A percentile compares a stretch with the other conserved stretches of the same genome.
These are phyloP conservation scores for Serripes groenlandicus DNA, from an alignment of 2,888 invertebrate genomes.

Conservation along the genomic window DNA sequence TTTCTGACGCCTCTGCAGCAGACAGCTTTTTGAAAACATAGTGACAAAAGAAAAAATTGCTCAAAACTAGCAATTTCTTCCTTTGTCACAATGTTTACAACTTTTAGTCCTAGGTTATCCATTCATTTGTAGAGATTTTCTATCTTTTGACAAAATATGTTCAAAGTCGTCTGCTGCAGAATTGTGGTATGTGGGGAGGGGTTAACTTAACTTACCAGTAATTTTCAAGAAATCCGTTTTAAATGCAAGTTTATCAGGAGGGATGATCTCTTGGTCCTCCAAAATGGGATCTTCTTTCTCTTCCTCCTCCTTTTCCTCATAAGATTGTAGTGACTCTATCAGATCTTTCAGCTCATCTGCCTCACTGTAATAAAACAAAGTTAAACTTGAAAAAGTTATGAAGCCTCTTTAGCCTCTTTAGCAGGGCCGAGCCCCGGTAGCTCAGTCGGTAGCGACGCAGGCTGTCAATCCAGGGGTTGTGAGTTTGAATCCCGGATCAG, in stretches of 20 bases:
- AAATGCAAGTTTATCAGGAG: neutral
- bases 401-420: no score
- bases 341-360: slow-evolving; percentile 34
- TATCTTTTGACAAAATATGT: no score
- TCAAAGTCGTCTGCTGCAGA: no score
- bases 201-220: slow-evolving; percentile 11
- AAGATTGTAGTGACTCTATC: slow-evolving; percentile 34
- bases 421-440: no score
- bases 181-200: neutral
- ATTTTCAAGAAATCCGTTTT: neutral
- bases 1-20: no score
- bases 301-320: neutral
- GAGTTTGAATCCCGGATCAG: no score
- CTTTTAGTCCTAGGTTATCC: no score
- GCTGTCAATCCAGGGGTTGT: no score
- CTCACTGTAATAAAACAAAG: slow-evolving; percentile 23
- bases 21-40: neutral
- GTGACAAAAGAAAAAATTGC: neutral
- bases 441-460: no score
- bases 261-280: neutral
- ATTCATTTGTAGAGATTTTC: no score
- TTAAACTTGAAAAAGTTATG: no score
- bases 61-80: neutral
- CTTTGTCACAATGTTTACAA: no score
- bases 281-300: slow-evolving; percentile 3